A percentile compares a stretch with the other conserved stretches of the same genome.
Conservation (phyloP, 1,140 invertebrate genomes). For the Periplaneta americana region DNA sequence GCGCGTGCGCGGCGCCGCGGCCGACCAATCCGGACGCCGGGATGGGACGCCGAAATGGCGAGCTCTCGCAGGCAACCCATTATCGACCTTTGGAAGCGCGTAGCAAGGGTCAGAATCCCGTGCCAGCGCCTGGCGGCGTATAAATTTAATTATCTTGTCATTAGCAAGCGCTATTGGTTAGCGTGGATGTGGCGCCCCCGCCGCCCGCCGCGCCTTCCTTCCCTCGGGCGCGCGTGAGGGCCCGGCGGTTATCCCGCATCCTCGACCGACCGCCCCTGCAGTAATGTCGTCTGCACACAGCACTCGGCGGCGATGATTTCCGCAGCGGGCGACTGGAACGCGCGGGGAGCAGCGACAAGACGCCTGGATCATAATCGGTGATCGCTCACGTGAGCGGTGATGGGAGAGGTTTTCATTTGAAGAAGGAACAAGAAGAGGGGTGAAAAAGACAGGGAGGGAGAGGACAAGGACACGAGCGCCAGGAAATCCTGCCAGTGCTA, state of each 20-base stretch:
- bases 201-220: background rate
- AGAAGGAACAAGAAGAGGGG: background rate
- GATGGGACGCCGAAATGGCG: slow-evolving; percentile 17
- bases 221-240: background rate
- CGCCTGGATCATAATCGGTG: background rate
- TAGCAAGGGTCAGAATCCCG: slow-evolving; percentile 7
- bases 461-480: background rate
- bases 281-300: slow-evolving; percentile 7
- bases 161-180: slow-evolving; percentile 13
- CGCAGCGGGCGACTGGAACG: background rate
- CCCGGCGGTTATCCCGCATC: slow-evolving; percentile 4
- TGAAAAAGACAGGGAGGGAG: background rate
- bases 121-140: background rate
- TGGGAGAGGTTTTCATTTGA: background rate
- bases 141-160: slow-evolving; percentile 20
- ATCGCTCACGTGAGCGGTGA: background rate
- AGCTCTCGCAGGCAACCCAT: slow-evolving; percentile 7
- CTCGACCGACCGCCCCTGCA: background rate
- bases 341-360: background rate
- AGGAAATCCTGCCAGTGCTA: background rate
- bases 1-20: background rate
- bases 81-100: slow-evolving; percentile 14
- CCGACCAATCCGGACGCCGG: slow-evolving; percentile 8
- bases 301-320: slow-evolving; percentile 14
- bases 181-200: background rate